Percentiles rank a stretch among this genome's conserved stretches.
Evolutionary conservation across 1,140 invertebrate genomes (phyloP).

Genomic region (Teleopsis dalmanni): DNA sequence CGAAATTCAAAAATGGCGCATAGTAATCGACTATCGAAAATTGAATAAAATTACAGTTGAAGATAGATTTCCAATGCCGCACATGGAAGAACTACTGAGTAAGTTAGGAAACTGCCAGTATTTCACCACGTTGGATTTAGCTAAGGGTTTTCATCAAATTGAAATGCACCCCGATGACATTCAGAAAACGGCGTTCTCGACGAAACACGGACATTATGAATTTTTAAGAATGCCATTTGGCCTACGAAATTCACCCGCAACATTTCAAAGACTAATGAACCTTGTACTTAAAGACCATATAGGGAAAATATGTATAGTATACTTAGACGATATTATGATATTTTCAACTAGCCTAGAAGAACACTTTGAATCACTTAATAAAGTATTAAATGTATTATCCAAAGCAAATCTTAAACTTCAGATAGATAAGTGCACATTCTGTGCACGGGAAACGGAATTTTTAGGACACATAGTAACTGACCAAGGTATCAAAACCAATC

Average conservation of each 20-base stretch:
- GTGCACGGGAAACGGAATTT: no score
- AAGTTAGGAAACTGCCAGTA: slow-evolving; percentile 12
- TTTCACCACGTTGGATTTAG: slow-evolving; percentile 13
- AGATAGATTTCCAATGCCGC: slow-evolving; percentile 12
- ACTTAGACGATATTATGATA: no score
- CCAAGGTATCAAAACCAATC: no score
- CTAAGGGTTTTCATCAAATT: slow-evolving; percentile 19
- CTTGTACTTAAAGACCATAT: no score
- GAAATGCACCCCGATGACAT: slow-evolving; percentile 14
- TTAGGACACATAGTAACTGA: no score
- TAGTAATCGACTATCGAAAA: slow-evolving; percentile 37
- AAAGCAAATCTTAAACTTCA: no score
- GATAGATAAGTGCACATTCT: no score
- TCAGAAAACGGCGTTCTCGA: slow-evolving; percentile 21
- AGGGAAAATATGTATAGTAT: no score
- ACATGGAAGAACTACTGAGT: slow-evolving; percentile 8
- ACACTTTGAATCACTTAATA: no score
- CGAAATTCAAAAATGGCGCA: slow-evolving; percentile 29
- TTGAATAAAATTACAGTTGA: slow-evolving; percentile 27
- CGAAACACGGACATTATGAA: slow-evolving; percentile 14
- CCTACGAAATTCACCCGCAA: slow-evolving; percentile 15
- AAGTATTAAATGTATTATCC: no score
- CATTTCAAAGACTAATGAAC: slow-evolving; percentile 15
- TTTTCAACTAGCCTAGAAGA: no score
- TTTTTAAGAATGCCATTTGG: slow-evolving; percentile 11